phyloP scores from a whole-genome alignment of 30 jellyfish, hydroid and myxozoan genomes.

The Mastigias papua region DNA sequence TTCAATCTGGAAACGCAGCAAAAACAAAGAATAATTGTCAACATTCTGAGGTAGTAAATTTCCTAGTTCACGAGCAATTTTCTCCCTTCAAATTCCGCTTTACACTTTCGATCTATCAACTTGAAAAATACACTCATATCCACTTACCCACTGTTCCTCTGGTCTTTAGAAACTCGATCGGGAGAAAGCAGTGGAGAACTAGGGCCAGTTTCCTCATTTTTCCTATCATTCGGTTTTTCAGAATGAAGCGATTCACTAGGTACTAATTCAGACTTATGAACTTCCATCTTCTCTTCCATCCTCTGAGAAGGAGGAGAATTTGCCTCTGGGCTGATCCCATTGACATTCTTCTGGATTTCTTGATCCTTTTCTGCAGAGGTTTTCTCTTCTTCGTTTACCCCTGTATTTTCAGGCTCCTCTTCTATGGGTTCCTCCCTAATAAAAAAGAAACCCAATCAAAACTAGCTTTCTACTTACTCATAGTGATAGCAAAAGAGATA shows the following conservation, averaged over 20 bases:
- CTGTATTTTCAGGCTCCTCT: slow-evolving; percentile 26
- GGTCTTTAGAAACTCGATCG: slow-evolving; percentile 19
- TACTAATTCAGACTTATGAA: slow-evolving; percentile 19
- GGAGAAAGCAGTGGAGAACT: slow-evolving; percentile 9
- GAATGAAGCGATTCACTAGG: not conserved
- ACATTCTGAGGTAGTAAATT: too few relatives aligned
- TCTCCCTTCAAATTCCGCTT: too few relatives aligned
- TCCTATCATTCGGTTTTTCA: not conserved
- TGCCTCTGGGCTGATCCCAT: slow-evolving; percentile 39
- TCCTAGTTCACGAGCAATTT: too few relatives aligned
- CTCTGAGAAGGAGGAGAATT: slow-evolving; percentile 18
- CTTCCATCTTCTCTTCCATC: slow-evolving; percentile 17
- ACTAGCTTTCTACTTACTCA: too few relatives aligned
- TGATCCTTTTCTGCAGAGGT: not conserved
- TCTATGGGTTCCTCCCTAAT: slow-evolving; percentile 9
- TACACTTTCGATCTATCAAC: too few relatives aligned
- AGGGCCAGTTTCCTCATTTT: slow-evolving; percentile 12
- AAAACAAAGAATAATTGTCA: too few relatives aligned
- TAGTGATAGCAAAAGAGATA: too few relatives aligned
- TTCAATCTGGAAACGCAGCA: too few relatives aligned
- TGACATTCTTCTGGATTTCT: not conserved
- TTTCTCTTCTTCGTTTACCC: slow-evolving; percentile 20
- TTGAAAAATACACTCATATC: too few relatives aligned
- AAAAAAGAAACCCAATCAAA: too few relatives aligned
- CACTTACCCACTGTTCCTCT: slow-evolving; percentile 63